Base-by-base conservation (phyloP, 1,140 invertebrate species). In the Phortica variegata region DNA sequence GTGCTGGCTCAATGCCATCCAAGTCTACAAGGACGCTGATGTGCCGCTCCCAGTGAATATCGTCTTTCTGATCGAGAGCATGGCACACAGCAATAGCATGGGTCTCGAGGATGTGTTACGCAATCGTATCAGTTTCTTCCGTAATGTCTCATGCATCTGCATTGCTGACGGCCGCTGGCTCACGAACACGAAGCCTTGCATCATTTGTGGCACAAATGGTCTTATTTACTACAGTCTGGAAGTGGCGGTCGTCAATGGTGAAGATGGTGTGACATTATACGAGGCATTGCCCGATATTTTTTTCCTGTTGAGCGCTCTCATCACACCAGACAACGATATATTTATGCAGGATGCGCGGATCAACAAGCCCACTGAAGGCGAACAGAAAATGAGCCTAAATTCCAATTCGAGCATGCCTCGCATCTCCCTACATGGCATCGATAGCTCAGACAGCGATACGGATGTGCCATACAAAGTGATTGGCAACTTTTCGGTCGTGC, bases 121-220 rank as follows among this genome's bases (percentile, higher is more conserved):
- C 18, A 41, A 56, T 13, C 50, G 54, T 75, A 81, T 58, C 79
- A 82, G 15, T 97, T 95, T 75, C 80, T 97, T 32, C 80, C 85
- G 54, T 2, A 81, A 84, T 68, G 85, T 95, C 1, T 93, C 97
- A 75, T 96, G 86, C 79, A 91, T 96, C 21, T 97, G 93, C 66
- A 97, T 98, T 69, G 95, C 93, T 37, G 95, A 98, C 69, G 97
- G 97, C 77, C 98, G 98, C 66, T 98, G 95, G 96, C 76, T 98
- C 9, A 94, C 94, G 4, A 96, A 87, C 23, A 87, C 84, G 3
- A 95, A 93, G 70, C 95, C 95, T 0, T 97, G 95, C 73, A 84
- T 98, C 42, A 96, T 95, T 1, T 98, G 97, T 79, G 95, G 95
- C 8, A 81, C 97, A 0, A 81, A 93, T 60, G 95, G 95, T 9